Base-by-base conservation (phyloP, 2,797 vertebrate genomes). In the Sebastolobus alascanus region DNA sequence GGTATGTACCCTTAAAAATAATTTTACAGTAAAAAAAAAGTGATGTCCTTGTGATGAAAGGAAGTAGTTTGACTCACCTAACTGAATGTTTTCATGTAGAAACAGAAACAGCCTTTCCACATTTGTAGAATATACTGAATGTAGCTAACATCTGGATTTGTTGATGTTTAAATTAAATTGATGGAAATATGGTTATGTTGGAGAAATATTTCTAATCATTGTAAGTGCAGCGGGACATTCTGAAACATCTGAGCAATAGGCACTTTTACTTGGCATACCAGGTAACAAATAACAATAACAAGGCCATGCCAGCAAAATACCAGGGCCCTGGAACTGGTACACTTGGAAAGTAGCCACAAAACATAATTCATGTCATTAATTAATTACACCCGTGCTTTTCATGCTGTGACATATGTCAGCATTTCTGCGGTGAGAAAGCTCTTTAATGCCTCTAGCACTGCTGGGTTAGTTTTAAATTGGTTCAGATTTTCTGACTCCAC, bases 51-150 rank as follows among this genome's bases (percentile, higher is more conserved):
- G 70, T 67, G 72, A 77, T 54, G 9, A 77, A 67, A 64, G 14
- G 16, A 75, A 71, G 25, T 11, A 46, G 27, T 58, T 13, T 75
- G 73, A 80, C 68, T 80, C 38, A 77, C 52, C 50, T 82, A 9
- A 27, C 3, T 71, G 59, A 10, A 50, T 65, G 14, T 27, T 79
- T 70, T 52, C 31, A 60, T 60, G 40, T 16, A 38, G 25, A 58
- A 63, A 38, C 20, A 37, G 14, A 13, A 38, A 27, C 25, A 13
- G 18, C 40, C 22, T 13, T 11, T 61, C 29, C 9, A 46, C 50
- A 18, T 35, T 46, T 66, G 20, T 37, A 22, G 16, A 37, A 69
- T 20, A 33, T 33, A 50, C 58, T 75, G 37, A 67, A 33, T 65
- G 27, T 61, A 52, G 7, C 20, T 52, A 20, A 52, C 20, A 52